A percentile compares a stretch with the other conserved stretches of the same genome.
These are phyloP conservation scores for Prionace glauca DNA, from an alignment of 2,797 vertebrate genomes.

Conservation along the genomic window DNA sequence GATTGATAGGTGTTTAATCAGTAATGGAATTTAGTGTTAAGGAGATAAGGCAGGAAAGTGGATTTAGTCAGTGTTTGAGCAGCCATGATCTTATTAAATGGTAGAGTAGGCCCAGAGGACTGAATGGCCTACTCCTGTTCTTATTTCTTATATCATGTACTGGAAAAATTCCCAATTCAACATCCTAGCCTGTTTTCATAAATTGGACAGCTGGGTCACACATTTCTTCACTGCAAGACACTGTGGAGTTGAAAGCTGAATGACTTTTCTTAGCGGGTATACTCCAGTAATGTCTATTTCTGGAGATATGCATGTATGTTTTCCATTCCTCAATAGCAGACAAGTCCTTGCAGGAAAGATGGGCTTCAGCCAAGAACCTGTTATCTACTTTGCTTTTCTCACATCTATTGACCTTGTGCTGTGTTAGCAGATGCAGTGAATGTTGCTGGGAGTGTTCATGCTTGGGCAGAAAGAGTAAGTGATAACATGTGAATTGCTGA, in stretches of 20 bases:
- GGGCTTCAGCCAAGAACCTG: background rate
- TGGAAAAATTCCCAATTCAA: background rate
- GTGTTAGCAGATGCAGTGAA: background rate
- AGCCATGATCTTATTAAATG: too few species aligned
- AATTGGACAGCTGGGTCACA: background rate
- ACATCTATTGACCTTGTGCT: background rate
- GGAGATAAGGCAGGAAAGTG: too few species aligned
- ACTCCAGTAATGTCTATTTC: background rate
- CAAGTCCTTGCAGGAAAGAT: background rate
- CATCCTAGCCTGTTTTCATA: background rate
- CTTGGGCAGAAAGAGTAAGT: background rate
- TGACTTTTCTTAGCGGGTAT: background rate
- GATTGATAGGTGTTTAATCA: too few species aligned
- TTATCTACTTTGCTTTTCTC: background rate
- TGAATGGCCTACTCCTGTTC: too few species aligned
- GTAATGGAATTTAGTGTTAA: too few species aligned
- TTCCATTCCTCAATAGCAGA: background rate
- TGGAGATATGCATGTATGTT: background rate
- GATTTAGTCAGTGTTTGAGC: too few species aligned
- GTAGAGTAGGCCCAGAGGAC: too few species aligned
- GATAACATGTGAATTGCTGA: background rate
- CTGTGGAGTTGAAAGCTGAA: background rate
- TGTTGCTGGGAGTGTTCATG: background rate
- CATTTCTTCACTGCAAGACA: background rate
- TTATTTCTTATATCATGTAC: background rate